Percentiles rank a stretch among this genome's conserved stretches.
Conservation (phyloP, 1,140 invertebrate genomes). For the Pseudomyrmex gracilis region DNA sequence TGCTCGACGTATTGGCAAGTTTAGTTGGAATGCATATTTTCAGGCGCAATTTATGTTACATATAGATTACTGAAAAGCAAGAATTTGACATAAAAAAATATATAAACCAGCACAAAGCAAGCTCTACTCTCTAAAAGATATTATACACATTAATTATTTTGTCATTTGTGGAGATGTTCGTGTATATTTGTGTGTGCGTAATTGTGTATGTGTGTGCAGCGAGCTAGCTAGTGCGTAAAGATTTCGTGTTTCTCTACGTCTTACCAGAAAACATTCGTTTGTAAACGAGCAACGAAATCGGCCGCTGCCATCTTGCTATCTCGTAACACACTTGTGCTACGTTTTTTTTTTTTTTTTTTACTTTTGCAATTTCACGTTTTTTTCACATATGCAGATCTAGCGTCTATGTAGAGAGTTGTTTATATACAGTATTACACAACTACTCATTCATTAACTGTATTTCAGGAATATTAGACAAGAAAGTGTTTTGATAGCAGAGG, state of each 20-base stretch:
- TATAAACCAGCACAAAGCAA: conserved; percentile 12
- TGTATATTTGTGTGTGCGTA: conserved; percentile 16
- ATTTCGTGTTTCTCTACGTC: conserved; percentile 77
- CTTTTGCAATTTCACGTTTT: conserved; percentile 49
- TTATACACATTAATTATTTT: conserved; percentile 18
- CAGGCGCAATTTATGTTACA: neutral
- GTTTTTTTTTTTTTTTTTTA: conserved; percentile 41
- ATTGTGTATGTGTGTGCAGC: conserved; percentile 73
- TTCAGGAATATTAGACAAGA: neutral
- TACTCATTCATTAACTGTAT: conserved; percentile 11
- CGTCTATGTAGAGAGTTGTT: conserved; percentile 30
- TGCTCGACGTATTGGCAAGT: neutral
- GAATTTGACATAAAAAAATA: conserved; percentile 10
- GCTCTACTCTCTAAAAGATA: conserved; percentile 23
- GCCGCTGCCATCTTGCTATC: conserved; percentile 85
- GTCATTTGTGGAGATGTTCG: conserved; percentile 19
- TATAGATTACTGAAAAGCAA: conserved; percentile 7
- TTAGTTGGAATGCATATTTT: conserved; percentile 1
- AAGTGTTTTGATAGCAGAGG: conserved; percentile 5
- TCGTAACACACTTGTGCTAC: conserved; percentile 77
- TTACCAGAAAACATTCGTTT: conserved; percentile 77
- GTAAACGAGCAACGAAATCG: conserved; percentile 76
- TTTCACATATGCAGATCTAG: conserved; percentile 48
- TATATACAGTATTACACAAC: conserved; percentile 25
- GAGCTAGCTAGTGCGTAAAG: conserved; percentile 77